phyloP scores from a whole-genome alignment of 92 coral and sea anemone species.

The Zoanthus solanderi region DNA sequence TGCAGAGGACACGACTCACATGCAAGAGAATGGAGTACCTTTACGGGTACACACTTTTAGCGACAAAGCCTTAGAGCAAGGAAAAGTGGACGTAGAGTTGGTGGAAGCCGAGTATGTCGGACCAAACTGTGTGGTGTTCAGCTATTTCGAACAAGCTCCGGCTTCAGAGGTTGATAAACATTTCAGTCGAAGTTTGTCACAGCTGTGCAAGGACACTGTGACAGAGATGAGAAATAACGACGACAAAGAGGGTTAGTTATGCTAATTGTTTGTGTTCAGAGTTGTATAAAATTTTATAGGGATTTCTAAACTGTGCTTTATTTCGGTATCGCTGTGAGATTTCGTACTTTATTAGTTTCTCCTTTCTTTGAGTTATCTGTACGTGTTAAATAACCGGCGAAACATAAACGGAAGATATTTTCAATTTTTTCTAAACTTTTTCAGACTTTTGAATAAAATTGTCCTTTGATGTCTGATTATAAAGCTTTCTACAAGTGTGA shows the following conservation, averaged over 20 bases:
- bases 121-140: constrained; percentile 34
- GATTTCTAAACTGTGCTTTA: too few species aligned
- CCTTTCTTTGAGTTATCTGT: too few species aligned
- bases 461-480: too few species aligned
- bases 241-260: constrained; percentile 15
- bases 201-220: not conserved
- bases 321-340: too few species aligned
- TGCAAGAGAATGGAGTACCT: not conserved
- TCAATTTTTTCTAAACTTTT: too few species aligned
- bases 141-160: constrained; percentile 21
- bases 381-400: too few species aligned
- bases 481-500: too few species aligned
- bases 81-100: constrained; percentile 33
- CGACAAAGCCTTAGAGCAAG: constrained; percentile 30
- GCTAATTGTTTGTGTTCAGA: not conserved
- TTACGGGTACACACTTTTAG: not conserved
- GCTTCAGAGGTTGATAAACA: constrained; percentile 29
- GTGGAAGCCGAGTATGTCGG: constrained; percentile 38
- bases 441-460: too few species aligned
- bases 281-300: not conserved
- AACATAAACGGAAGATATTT: too few species aligned
- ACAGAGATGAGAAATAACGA: not conserved
- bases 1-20: not conserved
- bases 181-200: constrained; percentile 26
- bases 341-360: too few species aligned